Percentiles rank a stretch among this genome's conserved stretches.
Evolutionary conservation across 2,888 invertebrate species (phyloP).

Genomic region (Laothoe populi): DNA sequence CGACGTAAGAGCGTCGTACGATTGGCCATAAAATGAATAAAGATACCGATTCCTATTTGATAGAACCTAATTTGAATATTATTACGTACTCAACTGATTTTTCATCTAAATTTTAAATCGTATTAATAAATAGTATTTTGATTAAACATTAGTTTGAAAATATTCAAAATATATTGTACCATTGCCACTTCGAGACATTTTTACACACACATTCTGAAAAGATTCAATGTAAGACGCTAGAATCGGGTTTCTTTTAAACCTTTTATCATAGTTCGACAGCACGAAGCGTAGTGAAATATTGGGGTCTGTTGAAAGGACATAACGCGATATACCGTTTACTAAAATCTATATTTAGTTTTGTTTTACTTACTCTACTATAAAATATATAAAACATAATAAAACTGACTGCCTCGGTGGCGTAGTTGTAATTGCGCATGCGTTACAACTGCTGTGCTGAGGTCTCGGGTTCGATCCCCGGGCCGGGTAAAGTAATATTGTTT

Average conservation of each 20-base stretch:
- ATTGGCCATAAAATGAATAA: too few species aligned
- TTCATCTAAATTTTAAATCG: background rate
- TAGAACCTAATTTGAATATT: too few species aligned
- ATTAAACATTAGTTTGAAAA: background rate
- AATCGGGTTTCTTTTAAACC: slow-evolving; percentile 52
- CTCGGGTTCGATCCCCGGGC: too few species aligned
- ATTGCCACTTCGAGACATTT: background rate
- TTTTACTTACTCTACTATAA: slow-evolving; percentile 8
- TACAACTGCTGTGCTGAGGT: too few species aligned
- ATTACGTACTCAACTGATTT: too few species aligned
- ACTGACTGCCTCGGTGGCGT: too few species aligned
- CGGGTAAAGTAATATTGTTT: too few species aligned
- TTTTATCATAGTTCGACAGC: slow-evolving; percentile 66
- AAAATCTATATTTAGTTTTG: slow-evolving; percentile 39
- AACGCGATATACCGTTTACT: background rate
- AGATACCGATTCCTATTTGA: too few species aligned
- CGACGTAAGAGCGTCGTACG: too few species aligned
- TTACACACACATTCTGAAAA: background rate
- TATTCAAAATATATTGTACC: background rate
- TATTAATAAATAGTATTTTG: background rate
- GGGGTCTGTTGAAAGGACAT: slow-evolving; percentile 45
- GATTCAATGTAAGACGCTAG: slow-evolving; percentile 9
- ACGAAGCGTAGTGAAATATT: slow-evolving; percentile 55
- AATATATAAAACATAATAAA: background rate
- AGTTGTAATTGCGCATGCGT: too few species aligned